phyloP scores from a whole-genome alignment of 2,113 vertebrate genomes.

The Parus major region DNA sequence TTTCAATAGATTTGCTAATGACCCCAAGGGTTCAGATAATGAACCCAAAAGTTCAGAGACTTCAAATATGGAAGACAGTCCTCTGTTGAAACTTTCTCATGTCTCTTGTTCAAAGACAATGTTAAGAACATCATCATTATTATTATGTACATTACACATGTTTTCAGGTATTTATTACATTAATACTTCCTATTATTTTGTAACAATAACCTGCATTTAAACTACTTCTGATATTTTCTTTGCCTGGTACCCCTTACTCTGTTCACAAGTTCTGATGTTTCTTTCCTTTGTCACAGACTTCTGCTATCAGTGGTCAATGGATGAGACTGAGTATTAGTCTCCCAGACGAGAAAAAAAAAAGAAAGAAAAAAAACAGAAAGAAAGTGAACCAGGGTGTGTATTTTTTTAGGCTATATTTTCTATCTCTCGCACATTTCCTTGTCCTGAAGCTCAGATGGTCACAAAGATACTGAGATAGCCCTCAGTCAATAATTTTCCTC shows the following conservation, averaged over 20 bases:
- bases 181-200: not conserved
- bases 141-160: not conserved
- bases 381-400: not conserved
- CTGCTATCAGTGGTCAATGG: not conserved
- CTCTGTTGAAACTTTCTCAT: not conserved
- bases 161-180: not conserved
- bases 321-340: not conserved
- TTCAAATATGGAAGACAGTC: not conserved
- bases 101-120: not conserved
- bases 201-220: not conserved
- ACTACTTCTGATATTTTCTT: not conserved
- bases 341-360: not conserved
- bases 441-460: not conserved
- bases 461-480: not conserved
- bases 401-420: not conserved
- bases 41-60: not conserved
- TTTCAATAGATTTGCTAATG: not conserved
- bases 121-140: not conserved
- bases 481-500: not conserved
- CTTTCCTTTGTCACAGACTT: not conserved
- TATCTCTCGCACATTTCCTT: not conserved
- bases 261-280: not conserved
- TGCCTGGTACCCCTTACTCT: not conserved
- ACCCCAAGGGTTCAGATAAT: not conserved
- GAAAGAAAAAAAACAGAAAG: not conserved